Evolutionary conservation across 2,113 vertebrate genomes (phyloP), one percentile per base, ranked within the genome.

Genomic region (Antigone vipio): DNA sequence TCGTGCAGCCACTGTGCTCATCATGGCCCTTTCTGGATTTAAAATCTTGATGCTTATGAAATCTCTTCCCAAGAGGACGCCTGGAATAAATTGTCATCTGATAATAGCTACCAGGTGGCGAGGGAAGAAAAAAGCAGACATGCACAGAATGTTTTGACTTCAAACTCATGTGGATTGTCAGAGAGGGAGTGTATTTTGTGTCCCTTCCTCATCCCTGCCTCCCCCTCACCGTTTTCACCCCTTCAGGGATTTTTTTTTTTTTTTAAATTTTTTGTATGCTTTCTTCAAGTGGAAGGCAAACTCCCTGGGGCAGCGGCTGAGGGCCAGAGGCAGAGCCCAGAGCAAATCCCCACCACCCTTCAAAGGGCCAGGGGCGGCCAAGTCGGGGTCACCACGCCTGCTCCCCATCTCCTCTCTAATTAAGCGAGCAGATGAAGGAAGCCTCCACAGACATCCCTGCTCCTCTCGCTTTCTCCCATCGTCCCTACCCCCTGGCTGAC

Each of bases 61-160:
- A 95, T 89, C 86, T 91, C 80, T 72, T 78, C 92, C 94, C 95
- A 72, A 74, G 95, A 96, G 90, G 96, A 96, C 3, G 93, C 88
- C 83, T 91, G 91, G 93, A 97, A 96, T 96, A 95, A 96, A 97
- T 92, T 97, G 96, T 95, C 96, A 95, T 94, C 95, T 91, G 96
- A 95, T 97, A 97, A 97, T 95, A 96, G 93, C 93, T 97, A 86
- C 95, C 96, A 97, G 96, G 96, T 97, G 96, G 96, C 4, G 88
- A 94, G 85, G 88, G 69, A 94, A 90, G 80, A n/a, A 82, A 81
- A 94, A 95, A 97, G 34, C 94, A 96, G 95, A 95, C 94, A 96
- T 53, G 96, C 96, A 96, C 85, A 94, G 96, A 96, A 95, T 96
- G 95, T 96, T 97, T 96, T 97, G 97, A 97, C 95, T 96, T 96